Base-by-base conservation (phyloP, 2,888 invertebrate species). In the Meteorus cinctellus region DNA sequence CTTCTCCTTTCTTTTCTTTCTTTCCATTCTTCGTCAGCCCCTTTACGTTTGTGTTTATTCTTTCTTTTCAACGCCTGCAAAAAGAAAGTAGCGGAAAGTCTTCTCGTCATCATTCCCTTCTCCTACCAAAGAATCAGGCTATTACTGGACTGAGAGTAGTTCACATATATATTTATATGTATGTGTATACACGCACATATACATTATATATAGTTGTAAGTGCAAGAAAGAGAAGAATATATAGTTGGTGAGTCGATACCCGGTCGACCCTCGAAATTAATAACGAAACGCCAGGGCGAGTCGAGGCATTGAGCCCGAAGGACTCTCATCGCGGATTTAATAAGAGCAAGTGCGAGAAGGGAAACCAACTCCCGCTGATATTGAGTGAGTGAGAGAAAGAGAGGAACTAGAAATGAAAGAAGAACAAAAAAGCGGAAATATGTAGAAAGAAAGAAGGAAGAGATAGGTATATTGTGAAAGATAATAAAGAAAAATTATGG, bases 221-320 rank as follows among this genome's bases (percentile, higher is more conserved):
- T 31, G 41, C 68, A 41, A 48, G 19, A 72, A 31, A 62, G 16
- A 34, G 59, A 34, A 19, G 16, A 68, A 27, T 24, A 55, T 51
- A 65, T 45, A 63, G 24, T 60, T 77, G 65, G 76, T 77, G 80
- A 82, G 81, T 83, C 83, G 80, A 82, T 83, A 81, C 79, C 82
- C 77, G 79, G 80, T 79, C 78, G 69, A 76, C 81, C 80, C 80
- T 78, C 76, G 81, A 84, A 85, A 85, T 83, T 83, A 86, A 83
- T 85, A 86, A 85, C 82, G 84, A 84, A 84, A 82, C 81, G 79
- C 79, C 74, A 78, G 79, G 80, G 79, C 74, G 80, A 81, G 80
- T 78, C 80, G 77, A 80, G 73, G 78, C 78, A 81, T 82, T 79
- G 79, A 81, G 77, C 76, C 67, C 77, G 62, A 74, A 79, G 80